Base-by-base conservation (phyloP, 2,797 vertebrate genomes). In the Chiloscyllium punctatum region DNA sequence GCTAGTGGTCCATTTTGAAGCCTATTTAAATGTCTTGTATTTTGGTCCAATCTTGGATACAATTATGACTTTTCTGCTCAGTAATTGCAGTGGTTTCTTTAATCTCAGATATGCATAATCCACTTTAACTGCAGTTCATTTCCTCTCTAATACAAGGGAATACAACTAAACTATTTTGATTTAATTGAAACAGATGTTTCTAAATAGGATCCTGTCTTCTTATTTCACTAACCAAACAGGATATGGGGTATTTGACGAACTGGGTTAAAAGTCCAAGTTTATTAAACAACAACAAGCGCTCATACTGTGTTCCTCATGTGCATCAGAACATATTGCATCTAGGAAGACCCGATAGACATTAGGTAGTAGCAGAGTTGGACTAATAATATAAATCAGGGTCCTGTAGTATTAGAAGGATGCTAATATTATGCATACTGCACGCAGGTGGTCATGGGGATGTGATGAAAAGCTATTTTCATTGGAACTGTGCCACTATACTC, bases 131-230 rank as follows among this genome's bases (percentile, higher is more conserved):
- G 95, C 96, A 96, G 96, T 88, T 95, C 71, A 96, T 97, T 97
- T 98, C 96, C 97, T 97, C 96, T 92, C 96, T 97, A 97, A 97
- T 96, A 96, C 96, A 96, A 96, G 16, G 48, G 30, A 51, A 96
- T 96, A 96, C 96, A 72, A 96, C 96, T 95, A 92, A 68, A 96
- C 97, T 97, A 97, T 97, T 97, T 97, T 94, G 95, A 95, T 96
- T 97, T 97, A 97, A 97, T 96, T 96, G 96, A 97, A 97, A 96
- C 97, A 97, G 96, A 97, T 98, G 97, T 96, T 96, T 97, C 96
- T 0, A 4, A 96, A 97, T 96, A 9, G 72, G 96, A 96, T 37
- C 90, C 37, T 69, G 90, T 97, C 96, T 95, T 95, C 82, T 90
- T 95, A 9, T 42, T 86, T 95, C 37, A 25, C 57, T 95, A 62